Conservation (phyloP, 2,113 vertebrate genomes). For the Odocoileus virginianus region DNA sequence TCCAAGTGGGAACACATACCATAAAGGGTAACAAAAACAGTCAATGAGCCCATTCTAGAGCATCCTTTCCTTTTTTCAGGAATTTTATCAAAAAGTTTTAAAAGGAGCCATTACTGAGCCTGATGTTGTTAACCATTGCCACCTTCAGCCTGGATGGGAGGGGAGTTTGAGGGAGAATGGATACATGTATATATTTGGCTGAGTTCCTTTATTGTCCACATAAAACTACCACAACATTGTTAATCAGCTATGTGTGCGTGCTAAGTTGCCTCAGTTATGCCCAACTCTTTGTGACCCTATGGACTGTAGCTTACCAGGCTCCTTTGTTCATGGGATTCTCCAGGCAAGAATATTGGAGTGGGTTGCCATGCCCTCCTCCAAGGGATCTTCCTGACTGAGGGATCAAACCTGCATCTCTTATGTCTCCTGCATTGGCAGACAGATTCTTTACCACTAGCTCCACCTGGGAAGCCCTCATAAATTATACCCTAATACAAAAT, state of each 20-base stretch:
- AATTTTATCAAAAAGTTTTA: background rate
- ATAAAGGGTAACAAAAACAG: background rate
- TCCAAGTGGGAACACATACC: background rate
- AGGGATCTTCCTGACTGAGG: background rate
- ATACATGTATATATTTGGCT: background rate
- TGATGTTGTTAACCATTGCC: background rate
- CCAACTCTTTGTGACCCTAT: background rate
- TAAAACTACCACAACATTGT: background rate
- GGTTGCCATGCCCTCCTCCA: background rate
- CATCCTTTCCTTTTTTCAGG: background rate
- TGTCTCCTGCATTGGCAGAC: background rate
- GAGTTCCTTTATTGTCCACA: background rate
- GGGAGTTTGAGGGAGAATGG: background rate
- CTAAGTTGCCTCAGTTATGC: background rate
- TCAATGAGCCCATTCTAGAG: background rate
- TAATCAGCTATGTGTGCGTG: background rate
- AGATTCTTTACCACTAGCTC: background rate
- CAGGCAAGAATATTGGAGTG: background rate
- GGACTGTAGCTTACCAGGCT: background rate
- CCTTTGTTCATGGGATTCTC: background rate
- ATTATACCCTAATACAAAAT: background rate
- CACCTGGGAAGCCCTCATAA: background rate
- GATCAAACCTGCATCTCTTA: background rate
- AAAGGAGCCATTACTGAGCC: background rate
- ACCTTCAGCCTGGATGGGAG: background rate